Conservation (phyloP, 2,797 vertebrate genomes). For the Carapus acus region DNA sequence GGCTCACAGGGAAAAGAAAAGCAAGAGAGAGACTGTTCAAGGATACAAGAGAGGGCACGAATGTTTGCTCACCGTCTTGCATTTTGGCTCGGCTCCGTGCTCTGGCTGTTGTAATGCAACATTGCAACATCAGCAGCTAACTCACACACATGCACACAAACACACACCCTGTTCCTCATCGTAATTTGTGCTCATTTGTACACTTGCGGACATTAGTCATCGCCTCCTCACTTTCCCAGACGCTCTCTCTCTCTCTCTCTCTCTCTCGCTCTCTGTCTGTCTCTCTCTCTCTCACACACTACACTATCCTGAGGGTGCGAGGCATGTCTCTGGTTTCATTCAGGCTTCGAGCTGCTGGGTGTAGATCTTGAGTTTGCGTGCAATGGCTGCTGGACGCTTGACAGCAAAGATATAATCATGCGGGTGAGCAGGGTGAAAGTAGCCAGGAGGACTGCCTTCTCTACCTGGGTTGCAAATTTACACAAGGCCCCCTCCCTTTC, state of each 20-base stretch:
- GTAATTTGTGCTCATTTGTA: constrained; percentile 21
- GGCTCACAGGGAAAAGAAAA: constrained; percentile 33
- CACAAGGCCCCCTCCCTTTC: too few species aligned
- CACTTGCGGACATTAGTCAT: constrained; percentile 1
- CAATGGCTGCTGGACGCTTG: constrained; percentile 47
- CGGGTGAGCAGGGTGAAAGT: constrained; percentile 55
- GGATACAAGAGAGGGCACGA: not conserved
- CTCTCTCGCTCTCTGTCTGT: constrained; percentile 16
- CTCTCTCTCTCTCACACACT: constrained; percentile 28
- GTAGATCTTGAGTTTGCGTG: constrained; percentile 63
- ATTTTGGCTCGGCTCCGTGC: constrained; percentile 24
- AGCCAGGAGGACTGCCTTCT: not conserved
- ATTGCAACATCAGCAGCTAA: constrained; percentile 61
- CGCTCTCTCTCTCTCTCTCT: constrained; percentile 13
- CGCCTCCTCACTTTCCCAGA: constrained; percentile 4
- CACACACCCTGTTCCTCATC: constrained; percentile 48
- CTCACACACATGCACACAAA: constrained; percentile 20
- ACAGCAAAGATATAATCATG: constrained; percentile 57
- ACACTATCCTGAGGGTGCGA: constrained; percentile 56
- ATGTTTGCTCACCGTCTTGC: not conserved
- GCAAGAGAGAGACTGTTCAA: constrained; percentile 17
- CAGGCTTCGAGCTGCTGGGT: constrained; percentile 61
- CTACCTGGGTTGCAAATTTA: not conserved
- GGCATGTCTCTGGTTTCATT: constrained; percentile 74
- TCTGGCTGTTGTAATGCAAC: constrained; percentile 54